Percentiles rank a stretch among this genome's conserved stretches.
Evolutionary conservation across 2,888 invertebrate species (phyloP).

Genomic region (Rhamphomyia laevipes): DNA sequence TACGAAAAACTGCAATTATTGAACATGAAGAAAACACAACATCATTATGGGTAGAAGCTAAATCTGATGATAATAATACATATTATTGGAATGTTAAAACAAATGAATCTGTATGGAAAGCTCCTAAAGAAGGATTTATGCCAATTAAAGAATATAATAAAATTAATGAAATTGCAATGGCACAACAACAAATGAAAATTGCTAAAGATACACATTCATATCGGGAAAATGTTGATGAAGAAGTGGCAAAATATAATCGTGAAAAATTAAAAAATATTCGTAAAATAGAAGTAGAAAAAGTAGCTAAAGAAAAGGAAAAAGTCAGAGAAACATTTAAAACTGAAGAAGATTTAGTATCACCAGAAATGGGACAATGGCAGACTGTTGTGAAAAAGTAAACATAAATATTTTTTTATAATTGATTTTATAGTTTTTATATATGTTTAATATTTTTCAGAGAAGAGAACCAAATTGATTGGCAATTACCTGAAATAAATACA

Average conservation of each 20-base stretch:
- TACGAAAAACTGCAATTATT: conserved; percentile 25
- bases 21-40: conserved; percentile 20
- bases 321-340: conserved; percentile 41
- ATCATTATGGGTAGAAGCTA: conserved; percentile 68
- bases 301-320: conserved; percentile 31
- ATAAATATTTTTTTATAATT: not conserved
- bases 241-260: conserved; percentile 37
- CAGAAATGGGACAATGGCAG: conserved; percentile 69
- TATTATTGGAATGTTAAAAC: conserved; percentile 83
- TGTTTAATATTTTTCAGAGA: conserved; percentile 34
- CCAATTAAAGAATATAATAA: conserved; percentile 53
- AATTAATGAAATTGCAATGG: conserved; percentile 39
- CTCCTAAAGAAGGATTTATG: conserved; percentile 59
- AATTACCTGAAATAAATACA: conserved; percentile 49
- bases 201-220: conserved; percentile 38
- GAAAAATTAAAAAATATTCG: conserved; percentile 30
- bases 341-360: conserved; percentile 41
- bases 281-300: conserved; percentile 24
- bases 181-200: conserved; percentile 39
- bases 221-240: conserved; percentile 39
- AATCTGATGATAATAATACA: conserved; percentile 59
- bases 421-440: conserved; percentile 3
- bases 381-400: conserved; percentile 50
- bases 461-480: conserved; percentile 49
- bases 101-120: conserved; percentile 67